phyloP scores from a whole-genome alignment of 1,140 invertebrate genomes.

The Pachyrhynchus sulphureomaculatus region DNA sequence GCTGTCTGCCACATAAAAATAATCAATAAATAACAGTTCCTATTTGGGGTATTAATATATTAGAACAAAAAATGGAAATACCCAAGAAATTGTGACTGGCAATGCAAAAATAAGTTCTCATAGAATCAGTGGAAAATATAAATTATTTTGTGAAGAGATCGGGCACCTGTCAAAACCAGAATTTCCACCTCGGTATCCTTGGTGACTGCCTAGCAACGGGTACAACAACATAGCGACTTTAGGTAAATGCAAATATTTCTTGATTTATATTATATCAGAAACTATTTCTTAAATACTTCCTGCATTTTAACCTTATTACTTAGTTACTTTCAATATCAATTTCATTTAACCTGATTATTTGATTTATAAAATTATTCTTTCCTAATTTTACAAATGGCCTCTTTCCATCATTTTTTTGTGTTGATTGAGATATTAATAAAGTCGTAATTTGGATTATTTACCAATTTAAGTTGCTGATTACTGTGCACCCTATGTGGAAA shows the following conservation, averaged over 20 bases:
- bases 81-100: constrained; percentile 4
- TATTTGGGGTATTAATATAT: constrained; percentile 35
- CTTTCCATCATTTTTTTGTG: not conserved
- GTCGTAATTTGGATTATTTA: not conserved
- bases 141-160: constrained; percentile 6
- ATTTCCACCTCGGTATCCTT: constrained; percentile 50
- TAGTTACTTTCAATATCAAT: not conserved
- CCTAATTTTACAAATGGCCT: constrained; percentile 27
- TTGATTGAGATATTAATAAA: constrained; percentile 5
- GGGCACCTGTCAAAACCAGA: constrained; percentile 46
- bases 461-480: not conserved
- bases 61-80: constrained; percentile 30
- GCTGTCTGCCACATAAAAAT: constrained; percentile 36
- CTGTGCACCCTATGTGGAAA: not conserved
- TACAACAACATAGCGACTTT: constrained; percentile 53
- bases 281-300: constrained; percentile 12
- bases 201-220: constrained; percentile 52
- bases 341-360: not conserved
- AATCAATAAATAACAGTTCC: constrained; percentile 41
- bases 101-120: constrained; percentile 2
- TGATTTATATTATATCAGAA: constrained; percentile 14
- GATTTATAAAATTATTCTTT: constrained; percentile 1
- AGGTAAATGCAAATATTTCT: constrained; percentile 41
- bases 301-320: not conserved
- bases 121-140: not conserved